Evolutionary conservation across 2,113 vertebrate genomes (phyloP).

Genomic region (Myiozetetes cayanensis): DNA sequence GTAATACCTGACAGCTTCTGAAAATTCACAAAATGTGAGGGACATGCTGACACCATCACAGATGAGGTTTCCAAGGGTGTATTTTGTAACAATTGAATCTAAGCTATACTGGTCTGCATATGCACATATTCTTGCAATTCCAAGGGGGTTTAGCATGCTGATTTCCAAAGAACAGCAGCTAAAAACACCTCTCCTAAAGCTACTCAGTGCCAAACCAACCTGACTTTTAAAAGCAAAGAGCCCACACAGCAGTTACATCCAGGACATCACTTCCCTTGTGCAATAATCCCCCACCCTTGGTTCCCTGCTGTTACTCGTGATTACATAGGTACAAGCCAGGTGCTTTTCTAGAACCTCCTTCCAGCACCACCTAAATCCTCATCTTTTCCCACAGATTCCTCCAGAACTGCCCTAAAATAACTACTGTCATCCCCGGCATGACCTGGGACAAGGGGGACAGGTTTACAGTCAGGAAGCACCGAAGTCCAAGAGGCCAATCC

Average conservation of each 20-base stretch:
- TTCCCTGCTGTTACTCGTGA: neutral
- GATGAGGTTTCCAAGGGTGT: neutral
- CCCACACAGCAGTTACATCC: neutral
- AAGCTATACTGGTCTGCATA: neutral
- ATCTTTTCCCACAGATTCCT: neutral
- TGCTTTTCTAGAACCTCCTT: neutral
- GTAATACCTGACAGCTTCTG: conserved; percentile 33
- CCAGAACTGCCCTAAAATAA: neutral
- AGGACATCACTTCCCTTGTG: neutral
- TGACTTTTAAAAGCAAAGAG: neutral
- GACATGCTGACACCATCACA: neutral
- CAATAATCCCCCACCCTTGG: neutral
- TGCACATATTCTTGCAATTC: neutral
- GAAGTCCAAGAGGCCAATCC: neutral
- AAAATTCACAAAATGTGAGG: neutral
- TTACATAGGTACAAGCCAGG: neutral
- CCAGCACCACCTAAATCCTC: neutral
- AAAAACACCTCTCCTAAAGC: neutral
- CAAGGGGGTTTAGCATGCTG: neutral
- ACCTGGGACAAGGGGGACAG: neutral
- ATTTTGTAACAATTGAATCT: neutral
- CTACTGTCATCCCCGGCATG: rapidly evolving
- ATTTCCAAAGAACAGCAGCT: neutral
- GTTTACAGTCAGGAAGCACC: neutral
- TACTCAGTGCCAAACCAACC: neutral